These are phyloP conservation scores for Taeniopygia guttata DNA, from an alignment of 2,797 vertebrate species.

Conservation along the genomic window DNA sequence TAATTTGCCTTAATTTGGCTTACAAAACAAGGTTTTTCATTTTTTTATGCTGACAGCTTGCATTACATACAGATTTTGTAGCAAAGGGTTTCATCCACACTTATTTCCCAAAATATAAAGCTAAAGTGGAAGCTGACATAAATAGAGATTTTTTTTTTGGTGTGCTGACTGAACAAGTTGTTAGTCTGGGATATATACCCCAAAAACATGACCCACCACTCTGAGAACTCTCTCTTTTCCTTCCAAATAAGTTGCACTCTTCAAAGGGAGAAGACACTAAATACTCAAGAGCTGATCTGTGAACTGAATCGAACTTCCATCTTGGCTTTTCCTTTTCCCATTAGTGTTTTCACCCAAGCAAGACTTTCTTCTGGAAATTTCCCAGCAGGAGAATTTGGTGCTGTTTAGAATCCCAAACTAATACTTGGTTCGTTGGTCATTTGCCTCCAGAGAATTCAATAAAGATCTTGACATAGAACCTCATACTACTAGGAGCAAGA, in stretches of 20 bases:
- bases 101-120: conserved; percentile 28
- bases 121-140: conserved; percentile 12
- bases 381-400: not conserved
- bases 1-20: not conserved
- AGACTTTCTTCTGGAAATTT: not conserved
- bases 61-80: conserved; percentile 2
- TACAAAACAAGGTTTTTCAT: not conserved
- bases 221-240: not conserved
- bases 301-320: not conserved
- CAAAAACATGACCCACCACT: not conserved
- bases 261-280: not conserved
- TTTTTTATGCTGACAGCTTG: conserved; percentile 26
- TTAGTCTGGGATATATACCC: not conserved
- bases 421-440: not conserved
- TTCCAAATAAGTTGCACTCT: not conserved
- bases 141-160: not conserved
- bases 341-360: not conserved
- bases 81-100: conserved; percentile 8
- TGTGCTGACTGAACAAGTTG: conserved; percentile 8
- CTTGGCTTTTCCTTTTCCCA: not conserved
- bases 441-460: not conserved
- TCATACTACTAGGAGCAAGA: not conserved
- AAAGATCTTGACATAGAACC: not conserved
- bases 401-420: not conserved
- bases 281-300: not conserved